Evolutionary conservation across 2,797 vertebrate genomes (phyloP).

Genomic region (Graptemys geographica): DNA sequence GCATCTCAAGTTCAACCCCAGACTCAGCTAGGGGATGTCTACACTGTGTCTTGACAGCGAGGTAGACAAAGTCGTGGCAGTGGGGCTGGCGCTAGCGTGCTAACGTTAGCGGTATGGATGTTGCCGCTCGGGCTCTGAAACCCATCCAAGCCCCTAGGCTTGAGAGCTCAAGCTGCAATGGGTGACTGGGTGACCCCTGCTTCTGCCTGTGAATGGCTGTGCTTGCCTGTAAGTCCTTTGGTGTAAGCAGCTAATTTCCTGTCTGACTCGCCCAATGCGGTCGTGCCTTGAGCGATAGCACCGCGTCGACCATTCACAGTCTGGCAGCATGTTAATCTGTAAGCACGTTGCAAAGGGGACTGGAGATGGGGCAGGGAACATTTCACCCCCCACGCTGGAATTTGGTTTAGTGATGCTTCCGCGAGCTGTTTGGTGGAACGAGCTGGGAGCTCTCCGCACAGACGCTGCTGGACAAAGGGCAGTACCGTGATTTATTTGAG

Average conservation of each 20-base stretch:
- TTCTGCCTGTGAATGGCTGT: no score
- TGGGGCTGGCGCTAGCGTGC: neutral
- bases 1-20: neutral
- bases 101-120: neutral
- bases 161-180: neutral
- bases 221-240: neutral
- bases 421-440: neutral
- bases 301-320: neutral
- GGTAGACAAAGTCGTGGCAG: accelerated
- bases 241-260: neutral
- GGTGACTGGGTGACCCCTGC: no score
- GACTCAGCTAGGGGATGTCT: neutral
- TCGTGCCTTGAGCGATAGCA: neutral
- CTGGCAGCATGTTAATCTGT: neutral
- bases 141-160: neutral
- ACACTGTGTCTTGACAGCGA: neutral
- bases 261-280: neutral
- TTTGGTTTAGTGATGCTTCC: neutral
- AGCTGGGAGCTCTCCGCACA: neutral
- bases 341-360: neutral
- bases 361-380: neutral
- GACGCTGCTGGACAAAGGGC: neutral
- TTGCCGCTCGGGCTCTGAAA: neutral
- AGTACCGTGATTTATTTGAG: neutral
- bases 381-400: neutral